Evolutionary conservation across 23 tunicate genomes (phyloP), one percentile per base, ranked within the genome.

Genomic region (Corella eumyota): DNA sequence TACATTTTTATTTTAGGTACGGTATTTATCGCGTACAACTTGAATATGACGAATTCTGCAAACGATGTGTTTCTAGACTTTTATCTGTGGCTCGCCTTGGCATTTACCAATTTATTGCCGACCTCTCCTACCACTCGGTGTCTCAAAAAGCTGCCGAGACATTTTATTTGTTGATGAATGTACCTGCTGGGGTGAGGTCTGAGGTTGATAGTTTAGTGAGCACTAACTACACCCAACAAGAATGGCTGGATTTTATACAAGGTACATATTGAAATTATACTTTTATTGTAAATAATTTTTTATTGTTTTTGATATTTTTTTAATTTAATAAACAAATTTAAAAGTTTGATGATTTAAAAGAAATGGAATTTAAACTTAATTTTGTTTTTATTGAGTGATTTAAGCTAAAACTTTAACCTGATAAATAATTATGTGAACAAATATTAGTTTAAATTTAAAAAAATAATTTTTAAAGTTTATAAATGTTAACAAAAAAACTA

Each of bases 231-330:
- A 28, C 81, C 2, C 33, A 58, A 54, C 81, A 78, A 34, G 96
- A 88, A 32, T 88, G 96, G 96, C 57, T 78, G 26, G 96, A 88
- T 28, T 88, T 88, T 56, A 75, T 88, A 34, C 80, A 88, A 59
- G 91, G 91, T 81, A 63, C 0, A 15, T 31, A 7, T 34, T 68
- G 19, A 19, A 0, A 29, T 29, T n/a, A n/a, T n/a, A n/a, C n/a
- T n/a, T n/a, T n/a, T 0, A 45, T 19, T 19, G 19, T 45, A n/a
- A n/a, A n/a, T n/a, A n/a, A n/a, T n/a, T n/a, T n/a, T n/a, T n/a
- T n/a, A n/a, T n/a, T n/a, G n/a, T n/a, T n/a, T n/a, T n/a, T n/a
- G n/a, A n/a, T n/a, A n/a, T n/a, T n/a, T n/a, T n/a, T n/a, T n/a
- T n/a, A n/a, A n/a, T n/a, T n/a, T n/a, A n/a, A n/a, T n/a, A n/a